Evolutionary conservation across 2,888 invertebrate genomes (phyloP).

Genomic region (Nephrocerus scutellatus): DNA sequence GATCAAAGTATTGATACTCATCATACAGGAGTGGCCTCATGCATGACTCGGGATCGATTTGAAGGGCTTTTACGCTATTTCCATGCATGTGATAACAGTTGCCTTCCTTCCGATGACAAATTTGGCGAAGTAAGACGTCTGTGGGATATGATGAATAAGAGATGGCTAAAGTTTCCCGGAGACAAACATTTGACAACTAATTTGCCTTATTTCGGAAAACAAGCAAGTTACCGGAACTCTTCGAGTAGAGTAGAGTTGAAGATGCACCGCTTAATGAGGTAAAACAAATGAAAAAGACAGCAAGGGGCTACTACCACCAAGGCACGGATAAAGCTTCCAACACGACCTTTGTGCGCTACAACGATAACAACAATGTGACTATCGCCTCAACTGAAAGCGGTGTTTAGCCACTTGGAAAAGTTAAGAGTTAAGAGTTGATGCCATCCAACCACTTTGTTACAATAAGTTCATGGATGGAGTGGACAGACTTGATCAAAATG

Average conservation of each 20-base stretch:
- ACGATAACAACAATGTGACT: too few species aligned
- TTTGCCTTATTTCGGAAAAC: slow-evolving; percentile 1
- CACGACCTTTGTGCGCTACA: too few species aligned
- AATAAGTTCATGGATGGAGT: too few species aligned
- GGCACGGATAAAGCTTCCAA: too few species aligned
- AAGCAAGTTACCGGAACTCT: slow-evolving; percentile 6
- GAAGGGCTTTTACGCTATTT: slow-evolving; percentile 4
- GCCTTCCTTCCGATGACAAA: slow-evolving; percentile 2
- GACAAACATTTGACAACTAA: slow-evolving; percentile 3
- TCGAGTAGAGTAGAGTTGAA: background rate
- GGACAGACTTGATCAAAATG: too few species aligned
- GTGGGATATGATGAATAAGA: slow-evolving; percentile 1
- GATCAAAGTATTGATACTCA: slow-evolving; percentile 6
- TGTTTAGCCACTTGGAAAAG: too few species aligned
- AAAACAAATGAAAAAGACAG: too few species aligned
- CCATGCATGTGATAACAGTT: too few species aligned
- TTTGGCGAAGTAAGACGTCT: slow-evolving; percentile 3
- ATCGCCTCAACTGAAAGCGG: too few species aligned
- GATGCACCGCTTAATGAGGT: too few species aligned
- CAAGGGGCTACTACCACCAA: background rate
- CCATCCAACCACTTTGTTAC: too few species aligned
- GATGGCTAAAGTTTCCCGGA: slow-evolving; percentile 4
- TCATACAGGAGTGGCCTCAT: slow-evolving; percentile 4
- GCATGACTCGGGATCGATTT: slow-evolving; percentile 6
- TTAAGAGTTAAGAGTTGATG: too few species aligned